Evolutionary conservation across 2,797 vertebrate species (phyloP), one percentile per base, ranked within the genome.

Genomic region (Columba guinea): DNA sequence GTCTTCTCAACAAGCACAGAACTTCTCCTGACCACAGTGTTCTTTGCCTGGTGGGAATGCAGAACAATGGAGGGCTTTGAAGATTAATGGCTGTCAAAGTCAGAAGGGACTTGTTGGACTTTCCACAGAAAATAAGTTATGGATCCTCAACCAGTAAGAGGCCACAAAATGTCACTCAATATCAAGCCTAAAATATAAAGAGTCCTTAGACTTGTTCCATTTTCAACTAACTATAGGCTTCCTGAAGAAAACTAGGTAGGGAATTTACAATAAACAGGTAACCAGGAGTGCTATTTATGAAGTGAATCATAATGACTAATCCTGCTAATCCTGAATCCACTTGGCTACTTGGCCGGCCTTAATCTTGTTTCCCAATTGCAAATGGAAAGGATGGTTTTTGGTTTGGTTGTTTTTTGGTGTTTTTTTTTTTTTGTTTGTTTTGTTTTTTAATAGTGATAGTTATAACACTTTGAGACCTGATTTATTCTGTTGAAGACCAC

Each of bases 231-330:
- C 83, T 90, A 30, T 68, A 92, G 24, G 52, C 87, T 96, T 93
- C 60, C 69, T 11, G 3, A 83, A 87, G 83, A 88, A 95, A 94
- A 94, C 86, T 60, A 63, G 78, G 88, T 88, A 67, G 75, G 84
- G 90, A 94, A 89, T 86, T 52, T 87, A 77, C 20, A 74, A 92
- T 82, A 87, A 55, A 22, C 26, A 48, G 80, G 69, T 80, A 87
- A 55, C 24, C 26, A 48, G 80, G 69, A 81, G 28, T 92, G 46
- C 55, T 79, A 62, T 86, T 90, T 91, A 48, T 83, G 22, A 91
- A 91, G 63, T 70, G 85, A 95, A 95, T 93, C 70, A 83, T 67
- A 87, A 71, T 92, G 67, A 84, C 56, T 93, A 94, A 95, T 87
- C 27, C 64, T 87, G 77, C 56, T 93, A 94, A 95, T 87, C 27